Conservation (phyloP, 2,113 vertebrate species). For the Pristiophorus japonicus region DNA sequence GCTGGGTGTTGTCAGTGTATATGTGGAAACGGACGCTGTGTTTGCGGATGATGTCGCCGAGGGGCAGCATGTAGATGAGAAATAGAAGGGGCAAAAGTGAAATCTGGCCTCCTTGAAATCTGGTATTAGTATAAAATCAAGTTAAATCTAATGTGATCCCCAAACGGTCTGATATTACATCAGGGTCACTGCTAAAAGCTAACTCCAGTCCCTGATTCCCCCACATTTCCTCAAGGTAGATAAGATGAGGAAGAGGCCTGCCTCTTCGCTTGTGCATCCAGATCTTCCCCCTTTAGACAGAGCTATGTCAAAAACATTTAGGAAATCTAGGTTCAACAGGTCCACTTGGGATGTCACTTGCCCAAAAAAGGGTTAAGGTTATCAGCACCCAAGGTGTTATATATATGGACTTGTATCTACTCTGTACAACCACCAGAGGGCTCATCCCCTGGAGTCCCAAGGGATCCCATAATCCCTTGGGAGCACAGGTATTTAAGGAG, state of each 20-base stretch:
- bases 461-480: too few relatives aligned
- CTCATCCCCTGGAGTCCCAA: too few relatives aligned
- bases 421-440: too few relatives aligned
- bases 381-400: neutral
- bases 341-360: neutral
- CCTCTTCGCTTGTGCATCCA: neutral
- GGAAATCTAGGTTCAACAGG: neutral
- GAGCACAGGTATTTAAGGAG: too few relatives aligned
- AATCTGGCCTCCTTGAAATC: neutral
- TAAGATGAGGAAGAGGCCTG: neutral
- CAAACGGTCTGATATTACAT: neutral
- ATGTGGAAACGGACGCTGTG: too few relatives aligned
- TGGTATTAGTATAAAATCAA: neutral
- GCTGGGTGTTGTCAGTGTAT: too few relatives aligned
- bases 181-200: neutral
- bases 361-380: neutral
- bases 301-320: neutral
- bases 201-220: neutral
- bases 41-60: too few relatives aligned
- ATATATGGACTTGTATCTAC: too few relatives aligned
- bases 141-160: neutral
- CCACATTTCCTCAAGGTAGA: neutral
- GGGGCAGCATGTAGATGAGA: too few relatives aligned
- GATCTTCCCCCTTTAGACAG: neutral
- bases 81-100: too few relatives aligned